Evolutionary conservation across 2,888 invertebrate genomes (phyloP).

Genomic region (Boloria selene): DNA sequence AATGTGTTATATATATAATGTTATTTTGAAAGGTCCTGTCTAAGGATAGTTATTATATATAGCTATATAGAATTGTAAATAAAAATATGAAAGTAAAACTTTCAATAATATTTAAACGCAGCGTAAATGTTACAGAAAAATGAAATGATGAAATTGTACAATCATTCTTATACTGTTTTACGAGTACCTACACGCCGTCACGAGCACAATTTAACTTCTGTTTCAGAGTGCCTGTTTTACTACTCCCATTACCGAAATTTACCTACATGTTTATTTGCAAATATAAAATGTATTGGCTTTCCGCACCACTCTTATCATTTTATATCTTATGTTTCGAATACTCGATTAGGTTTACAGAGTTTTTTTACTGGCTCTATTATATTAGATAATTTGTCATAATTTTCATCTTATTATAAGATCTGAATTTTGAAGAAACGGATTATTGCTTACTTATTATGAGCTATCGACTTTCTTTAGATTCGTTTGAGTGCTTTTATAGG

Average conservation of each 20-base stretch:
- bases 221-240: slow-evolving; percentile 62
- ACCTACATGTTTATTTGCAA: slow-evolving; percentile 79
- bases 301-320: slow-evolving; percentile 53
- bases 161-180: slow-evolving; percentile 49
- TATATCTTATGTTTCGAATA: slow-evolving; percentile 37
- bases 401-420: no score
- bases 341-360: slow-evolving; percentile 11
- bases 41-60: not conserved
- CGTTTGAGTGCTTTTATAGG: no score
- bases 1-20: no score
- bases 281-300: slow-evolving; percentile 73
- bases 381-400: not conserved
- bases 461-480: no score
- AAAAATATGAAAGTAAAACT: not conserved
- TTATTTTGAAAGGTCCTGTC: no score
- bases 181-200: slow-evolving; percentile 47
- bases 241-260: slow-evolving; percentile 77
- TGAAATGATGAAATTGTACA: slow-evolving; percentile 52
- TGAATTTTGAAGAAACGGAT: no score
- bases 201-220: slow-evolving; percentile 46
- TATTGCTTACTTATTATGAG: no score
- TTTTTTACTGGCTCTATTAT: slow-evolving; percentile 2
- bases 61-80: not conserved
- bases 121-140: not conserved
- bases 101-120: no score